Evolutionary conservation across 2,888 invertebrate species (phyloP), one percentile per base, ranked within the genome.

Genomic region (Phorcus lineatus): DNA sequence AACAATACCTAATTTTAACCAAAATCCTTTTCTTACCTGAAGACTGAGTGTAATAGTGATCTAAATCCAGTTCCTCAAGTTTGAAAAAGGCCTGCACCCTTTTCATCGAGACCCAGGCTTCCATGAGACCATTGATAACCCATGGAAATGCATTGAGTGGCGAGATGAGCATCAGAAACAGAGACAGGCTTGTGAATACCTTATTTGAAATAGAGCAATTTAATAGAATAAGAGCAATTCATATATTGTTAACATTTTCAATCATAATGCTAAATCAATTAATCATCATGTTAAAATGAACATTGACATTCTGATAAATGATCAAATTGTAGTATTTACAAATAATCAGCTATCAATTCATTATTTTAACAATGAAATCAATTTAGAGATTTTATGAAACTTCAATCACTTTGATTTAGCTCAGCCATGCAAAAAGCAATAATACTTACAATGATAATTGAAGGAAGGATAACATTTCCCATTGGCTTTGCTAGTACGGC

Each of bases 61-160:
- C 94, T 17, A 94, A 92, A 88, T 96, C 95, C 91, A 95, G 83
- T 77, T 94, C 93, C 62, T 83, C 80, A 16, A 91, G 81, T 19
- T 86, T 79, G 16, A 91, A 84, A 75, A 98, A 95, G 89, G 95
- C 95, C 92, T 97, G 97, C 54, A 99, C 96, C 86, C 98, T 95
- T 92, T 96, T 96, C 7, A 98, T 93, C 0, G 99, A 99, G 0
- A 99, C 97, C 96, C 97, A 97, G 0, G 99, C 97, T 93, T 99
- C 99, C 66, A 98, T 96, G 2, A 99, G 94, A 0, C 99, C 99
- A 93, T 98, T 99, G 24, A 99, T 94, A 2, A 99, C 99, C 99
- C 99, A 99, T 0, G 99, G 99, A 93, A 99, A 98, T 0, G 98
- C 97, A 94, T 99, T 99, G 81, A 99, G 93, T 0, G 99, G 99